These are phyloP conservation scores for Caenorhabditis uteleia DNA, from an alignment of 2,888 invertebrate genomes.

Conservation along the genomic window DNA sequence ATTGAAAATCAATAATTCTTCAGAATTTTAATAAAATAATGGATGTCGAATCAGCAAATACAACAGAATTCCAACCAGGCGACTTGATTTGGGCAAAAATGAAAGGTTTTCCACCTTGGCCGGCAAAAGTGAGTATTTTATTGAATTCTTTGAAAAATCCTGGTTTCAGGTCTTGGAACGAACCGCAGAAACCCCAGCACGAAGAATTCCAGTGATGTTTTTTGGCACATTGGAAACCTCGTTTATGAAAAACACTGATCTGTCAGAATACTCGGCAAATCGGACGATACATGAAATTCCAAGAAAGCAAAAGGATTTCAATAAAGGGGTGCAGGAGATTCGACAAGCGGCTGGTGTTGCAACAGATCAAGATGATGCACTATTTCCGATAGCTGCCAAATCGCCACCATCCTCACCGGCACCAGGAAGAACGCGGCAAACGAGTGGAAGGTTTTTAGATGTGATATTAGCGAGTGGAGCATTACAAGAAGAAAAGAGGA, in stretches of 20 bases:
- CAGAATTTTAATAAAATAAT: too few species aligned
- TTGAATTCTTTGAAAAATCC: neutral
- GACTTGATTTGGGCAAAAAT: slow-evolving; percentile 90
- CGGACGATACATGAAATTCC: slow-evolving; percentile 48
- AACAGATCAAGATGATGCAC: slow-evolving; percentile 24
- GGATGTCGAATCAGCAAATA: too few species aligned
- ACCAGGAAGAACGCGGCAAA: slow-evolving; percentile 15
- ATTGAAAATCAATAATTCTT: too few species aligned
- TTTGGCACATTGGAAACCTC: slow-evolving; percentile 67
- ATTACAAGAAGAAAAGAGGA: slow-evolving; percentile 3
- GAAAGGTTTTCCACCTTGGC: slow-evolving; percentile 96
- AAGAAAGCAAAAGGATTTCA: slow-evolving; percentile 61
- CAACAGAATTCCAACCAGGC: slow-evolving; percentile 46
- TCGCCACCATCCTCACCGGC: slow-evolving; percentile 29
- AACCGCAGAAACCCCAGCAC: slow-evolving; percentile 43
- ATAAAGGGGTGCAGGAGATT: slow-evolving; percentile 60
- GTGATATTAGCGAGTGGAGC: slow-evolving; percentile 16
- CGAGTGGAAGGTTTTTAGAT: slow-evolving; percentile 21
- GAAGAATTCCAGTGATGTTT: slow-evolving; percentile 58
- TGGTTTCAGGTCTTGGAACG: slow-evolving; percentile 46
- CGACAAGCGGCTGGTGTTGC: slow-evolving; percentile 50
- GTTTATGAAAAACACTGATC: slow-evolving; percentile 58
- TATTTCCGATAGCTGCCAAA: slow-evolving; percentile 25
- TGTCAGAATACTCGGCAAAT: slow-evolving; percentile 50
- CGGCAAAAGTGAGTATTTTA: slow-evolving; percentile 78